Percentiles rank a stretch among this genome's conserved stretches.
Evolutionary conservation across 1,140 invertebrate species (phyloP).

Genomic region (Diabrotica virgifera): DNA sequence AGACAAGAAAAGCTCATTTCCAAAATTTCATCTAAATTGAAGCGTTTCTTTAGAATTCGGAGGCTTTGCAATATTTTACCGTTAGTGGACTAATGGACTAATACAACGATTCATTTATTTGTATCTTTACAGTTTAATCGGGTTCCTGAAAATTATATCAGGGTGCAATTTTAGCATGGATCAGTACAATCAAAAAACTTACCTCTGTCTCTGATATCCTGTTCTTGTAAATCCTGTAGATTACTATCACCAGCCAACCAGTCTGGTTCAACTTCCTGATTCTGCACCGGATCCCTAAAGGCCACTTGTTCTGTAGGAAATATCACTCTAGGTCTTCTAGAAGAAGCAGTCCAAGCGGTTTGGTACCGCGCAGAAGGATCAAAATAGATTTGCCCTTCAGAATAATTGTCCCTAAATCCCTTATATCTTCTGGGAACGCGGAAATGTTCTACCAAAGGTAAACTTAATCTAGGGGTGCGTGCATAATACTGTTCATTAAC

Average conservation of each 20-base stretch:
- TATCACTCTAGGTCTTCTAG: slow-evolving; percentile 45
- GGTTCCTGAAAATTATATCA: neutral
- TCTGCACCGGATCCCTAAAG: slow-evolving; percentile 40
- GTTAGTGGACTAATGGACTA: no score
- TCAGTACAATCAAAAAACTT: slow-evolving; percentile 13
- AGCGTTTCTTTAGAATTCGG: no score
- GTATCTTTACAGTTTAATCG: neutral
- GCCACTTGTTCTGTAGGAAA: slow-evolving; percentile 47
- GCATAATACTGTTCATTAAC: slow-evolving; percentile 5
- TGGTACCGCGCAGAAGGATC: slow-evolving; percentile 34
- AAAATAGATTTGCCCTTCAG: slow-evolving; percentile 30
- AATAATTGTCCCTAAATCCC: slow-evolving; percentile 27
- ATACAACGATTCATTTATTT: no score
- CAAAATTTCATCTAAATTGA: no score
- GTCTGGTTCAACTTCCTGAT: slow-evolving; percentile 37
- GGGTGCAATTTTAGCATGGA: neutral
- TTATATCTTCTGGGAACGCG: slow-evolving; percentile 38
- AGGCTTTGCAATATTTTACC: no score
- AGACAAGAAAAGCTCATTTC: no score
- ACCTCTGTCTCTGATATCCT: slow-evolving; percentile 45
- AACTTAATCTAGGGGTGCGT: slow-evolving; percentile 18
- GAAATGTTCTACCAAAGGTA: slow-evolving; percentile 29
- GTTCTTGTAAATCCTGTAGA: slow-evolving; percentile 45
- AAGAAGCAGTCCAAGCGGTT: slow-evolving; percentile 33
- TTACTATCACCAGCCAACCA: slow-evolving; percentile 43